These are phyloP conservation scores for Cheiracanthium punctorium DNA, from an alignment of 2,888 invertebrate genomes.

Conservation along the genomic window DNA sequence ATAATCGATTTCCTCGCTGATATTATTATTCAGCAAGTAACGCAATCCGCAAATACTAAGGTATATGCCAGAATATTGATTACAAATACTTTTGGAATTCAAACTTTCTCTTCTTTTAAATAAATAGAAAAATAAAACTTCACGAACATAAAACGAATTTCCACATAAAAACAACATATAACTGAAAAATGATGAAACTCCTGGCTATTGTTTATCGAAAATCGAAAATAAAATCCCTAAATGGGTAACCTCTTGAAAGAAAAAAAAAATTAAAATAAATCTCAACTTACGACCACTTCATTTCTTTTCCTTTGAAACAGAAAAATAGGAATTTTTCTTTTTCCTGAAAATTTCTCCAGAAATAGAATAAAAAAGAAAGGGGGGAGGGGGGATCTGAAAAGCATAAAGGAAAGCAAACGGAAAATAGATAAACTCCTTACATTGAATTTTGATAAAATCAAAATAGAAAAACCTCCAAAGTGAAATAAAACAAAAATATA, in stretches of 20 bases:
- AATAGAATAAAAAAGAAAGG: neutral
- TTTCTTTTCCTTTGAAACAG: conserved; percentile 23
- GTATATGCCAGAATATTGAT: no score
- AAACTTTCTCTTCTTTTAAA: no score
- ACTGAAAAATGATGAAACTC: neutral
- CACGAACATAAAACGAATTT: no score
- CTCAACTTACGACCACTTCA: conserved; percentile 6
- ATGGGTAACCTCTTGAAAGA: no score
- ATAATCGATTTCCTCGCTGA: no score
- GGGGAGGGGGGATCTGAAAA: neutral
- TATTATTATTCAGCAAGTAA: no score
- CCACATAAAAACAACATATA: neutral
- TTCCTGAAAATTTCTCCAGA: neutral
- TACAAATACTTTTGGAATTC: no score
- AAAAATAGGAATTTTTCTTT: conserved; percentile 49
- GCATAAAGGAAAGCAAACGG: conserved; percentile 19
- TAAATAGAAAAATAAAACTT: no score
- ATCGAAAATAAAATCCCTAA: neutral
- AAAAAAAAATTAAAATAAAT: neutral
- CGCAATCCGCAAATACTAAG: no score
- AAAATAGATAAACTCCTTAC: conserved; percentile 38
- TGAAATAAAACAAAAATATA: neutral
- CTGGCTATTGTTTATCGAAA: conserved; percentile 7
- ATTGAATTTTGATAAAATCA: conserved; percentile 69
- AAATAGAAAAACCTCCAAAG: conserved; percentile 34